Evolutionary conservation across 2,888 invertebrate species (phyloP), one percentile per base, ranked within the genome.

Genomic region (Tiliacea citrago): DNA sequence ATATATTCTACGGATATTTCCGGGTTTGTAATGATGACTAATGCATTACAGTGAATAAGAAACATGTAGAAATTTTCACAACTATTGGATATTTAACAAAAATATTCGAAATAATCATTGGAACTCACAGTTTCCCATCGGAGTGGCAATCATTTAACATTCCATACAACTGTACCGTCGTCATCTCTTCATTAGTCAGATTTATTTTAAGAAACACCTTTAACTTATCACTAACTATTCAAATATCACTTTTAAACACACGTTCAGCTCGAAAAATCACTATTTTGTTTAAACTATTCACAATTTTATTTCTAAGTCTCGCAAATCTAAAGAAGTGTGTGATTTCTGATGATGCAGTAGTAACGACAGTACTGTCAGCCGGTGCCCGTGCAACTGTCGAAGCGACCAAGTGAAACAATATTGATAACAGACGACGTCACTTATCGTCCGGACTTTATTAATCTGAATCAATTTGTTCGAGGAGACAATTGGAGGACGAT

Each of bases 71-170:
- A 68, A 55, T 39, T 35, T 39, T 42, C 7, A 53, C 42, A 74
- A 49, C 1, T 45, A 73, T 61, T 57, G 3, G n/a, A 39, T 29
- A 21, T 35, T 18, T 10, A 67, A n/a, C 7, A 49, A 73, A 62
- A 53, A 21, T 39, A n/a, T 21, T 61, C 6, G 2, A 35, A 60
- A 60, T 62, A 61, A 24, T 21, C 5, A 6, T 10, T 51, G 35
- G 0, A 51, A 95, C 96, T 94, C 85, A 96, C 96, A 96, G 91
- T 96, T 96, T 93, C 96, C 96, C 96, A 96, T 96, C 91, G 92
- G 94, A 93, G 88, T 85, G 84, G 89, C 89, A 87, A 90, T 91
- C 94, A 94, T 94, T 90, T 91, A 94, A 90, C 89, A 93, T 89
- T 89, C 91, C 92, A 91, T 90, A 84, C 86, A 84, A 90, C 86